Evolutionary conservation across 1,140 invertebrate genomes (phyloP).

Genomic region (Charaxes varanes): DNA sequence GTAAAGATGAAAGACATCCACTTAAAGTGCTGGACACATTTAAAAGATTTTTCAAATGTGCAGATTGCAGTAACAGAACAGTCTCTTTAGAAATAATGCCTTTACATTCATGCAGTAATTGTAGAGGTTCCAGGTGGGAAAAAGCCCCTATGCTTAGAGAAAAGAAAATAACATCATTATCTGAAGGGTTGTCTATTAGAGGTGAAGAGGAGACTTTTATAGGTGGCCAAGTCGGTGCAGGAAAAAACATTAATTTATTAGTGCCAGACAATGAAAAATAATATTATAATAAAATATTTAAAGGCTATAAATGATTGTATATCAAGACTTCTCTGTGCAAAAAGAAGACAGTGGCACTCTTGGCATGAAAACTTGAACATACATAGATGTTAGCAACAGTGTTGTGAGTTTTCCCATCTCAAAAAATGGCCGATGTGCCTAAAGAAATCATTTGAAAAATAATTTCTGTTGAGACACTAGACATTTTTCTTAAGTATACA

Average conservation of each 20-base stretch:
- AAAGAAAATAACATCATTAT: slow-evolving; percentile 73
- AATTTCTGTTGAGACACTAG: too few relatives aligned
- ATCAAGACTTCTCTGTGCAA: too few relatives aligned
- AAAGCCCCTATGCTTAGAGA: slow-evolving; percentile 88
- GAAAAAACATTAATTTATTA: slow-evolving; percentile 81
- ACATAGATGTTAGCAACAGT: too few relatives aligned
- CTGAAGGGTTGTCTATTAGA: slow-evolving; percentile 78
- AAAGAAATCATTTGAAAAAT: too few relatives aligned
- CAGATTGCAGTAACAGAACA: slow-evolving; percentile 88
- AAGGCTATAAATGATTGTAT: too few relatives aligned
- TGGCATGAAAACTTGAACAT: too few relatives aligned
- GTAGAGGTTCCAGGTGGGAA: slow-evolving; percentile 83
- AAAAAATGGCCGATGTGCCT: too few relatives aligned
- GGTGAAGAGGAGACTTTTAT: slow-evolving; percentile 83
- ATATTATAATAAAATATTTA: too few relatives aligned
- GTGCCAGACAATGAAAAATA: slow-evolving; percentile 69
- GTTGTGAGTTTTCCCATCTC: too few relatives aligned
- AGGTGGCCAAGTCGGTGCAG: slow-evolving; percentile 72
- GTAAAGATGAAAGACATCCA: slow-evolving; percentile 87
- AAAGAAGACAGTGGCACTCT: background rate
- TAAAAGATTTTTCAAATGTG: slow-evolving; percentile 94
- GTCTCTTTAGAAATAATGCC: slow-evolving; percentile 86
- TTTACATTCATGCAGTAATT: slow-evolving; percentile 84
- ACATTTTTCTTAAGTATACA: too few relatives aligned
- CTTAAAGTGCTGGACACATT: slow-evolving; percentile 84